Conservation (phyloP, 2,113 vertebrate genomes). For the Todiramphus chloris region DNA sequence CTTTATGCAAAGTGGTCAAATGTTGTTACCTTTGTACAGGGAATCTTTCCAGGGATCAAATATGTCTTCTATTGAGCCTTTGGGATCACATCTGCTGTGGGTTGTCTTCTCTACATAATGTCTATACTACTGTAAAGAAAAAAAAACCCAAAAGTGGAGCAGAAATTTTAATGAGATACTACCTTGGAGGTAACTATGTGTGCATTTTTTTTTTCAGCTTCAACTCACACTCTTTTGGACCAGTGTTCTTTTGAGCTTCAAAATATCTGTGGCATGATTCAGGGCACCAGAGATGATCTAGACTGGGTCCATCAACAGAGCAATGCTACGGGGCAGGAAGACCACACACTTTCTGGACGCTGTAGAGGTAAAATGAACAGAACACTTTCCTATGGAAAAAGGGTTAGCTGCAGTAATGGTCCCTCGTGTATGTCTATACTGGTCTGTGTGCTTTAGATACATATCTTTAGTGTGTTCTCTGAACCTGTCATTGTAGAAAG, state of each 20-base stretch:
- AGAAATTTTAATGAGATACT: not conserved
- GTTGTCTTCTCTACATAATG: not conserved
- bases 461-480: not conserved
- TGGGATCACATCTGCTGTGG: not conserved
- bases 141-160: fast-evolving
- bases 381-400: not conserved
- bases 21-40: not conserved
- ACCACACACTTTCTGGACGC: slow-evolving; percentile 81
- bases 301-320: slow-evolving; percentile 81
- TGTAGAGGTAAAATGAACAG: slow-evolving; percentile 79
- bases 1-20: not conserved
- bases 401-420: not conserved
- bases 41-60: not conserved
- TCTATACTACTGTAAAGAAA: not conserved
- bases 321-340: slow-evolving; percentile 33
- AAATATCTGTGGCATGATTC: slow-evolving; percentile 93
- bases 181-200: not conserved
- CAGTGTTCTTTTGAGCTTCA: slow-evolving; percentile 87
- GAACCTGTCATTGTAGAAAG: not conserved
- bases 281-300: slow-evolving; percentile 74
- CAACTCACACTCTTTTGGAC: slow-evolving; percentile 86
- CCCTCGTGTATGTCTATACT: not conserved
- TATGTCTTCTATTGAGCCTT: not conserved
- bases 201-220: slow-evolving; percentile 64
- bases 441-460: not conserved